Conservation (phyloP, 1,140 invertebrate genomes). For the Eupristina koningsbergeri region DNA sequence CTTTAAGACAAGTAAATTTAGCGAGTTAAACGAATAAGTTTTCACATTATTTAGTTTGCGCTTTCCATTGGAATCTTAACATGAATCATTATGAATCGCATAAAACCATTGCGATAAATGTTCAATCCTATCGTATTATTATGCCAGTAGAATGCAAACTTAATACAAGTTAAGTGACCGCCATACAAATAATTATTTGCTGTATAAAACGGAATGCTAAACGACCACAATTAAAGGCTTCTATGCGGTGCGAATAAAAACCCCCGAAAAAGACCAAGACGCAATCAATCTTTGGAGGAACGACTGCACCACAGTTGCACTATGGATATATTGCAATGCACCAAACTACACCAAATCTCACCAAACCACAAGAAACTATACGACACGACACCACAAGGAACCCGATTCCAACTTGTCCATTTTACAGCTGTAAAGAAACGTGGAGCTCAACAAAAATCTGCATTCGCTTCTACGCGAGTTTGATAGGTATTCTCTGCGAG, state of each 20-base stretch:
- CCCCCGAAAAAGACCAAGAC: constrained; percentile 10
- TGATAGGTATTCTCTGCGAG: constrained; percentile 42
- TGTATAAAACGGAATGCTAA: neutral
- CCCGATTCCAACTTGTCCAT: constrained; percentile 1
- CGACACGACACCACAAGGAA: constrained; percentile 4
- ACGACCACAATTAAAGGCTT: constrained; percentile 12
- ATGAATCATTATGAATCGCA: neutral
- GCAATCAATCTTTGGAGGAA: neutral
- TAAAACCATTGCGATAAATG: neutral
- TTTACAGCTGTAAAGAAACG: neutral
- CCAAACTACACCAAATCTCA: no score
- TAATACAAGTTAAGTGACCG: constrained; percentile 9
- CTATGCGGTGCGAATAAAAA: constrained; percentile 3
- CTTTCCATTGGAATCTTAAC: neutral
- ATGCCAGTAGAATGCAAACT: neutral
- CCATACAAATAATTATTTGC: constrained; percentile 1
- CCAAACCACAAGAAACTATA: no score
- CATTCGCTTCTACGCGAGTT: constrained; percentile 51
- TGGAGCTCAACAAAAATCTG: constrained; percentile 43
- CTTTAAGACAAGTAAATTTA: constrained; percentile 4
- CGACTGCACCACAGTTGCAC: neutral
- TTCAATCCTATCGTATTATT: constrained; percentile 9
- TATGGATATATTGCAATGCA: no score
- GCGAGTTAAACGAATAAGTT: neutral
- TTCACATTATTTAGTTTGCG: neutral